Evolutionary conservation across 2,797 vertebrate species (phyloP).

Genomic region (Brachyalestes nurse): DNA sequence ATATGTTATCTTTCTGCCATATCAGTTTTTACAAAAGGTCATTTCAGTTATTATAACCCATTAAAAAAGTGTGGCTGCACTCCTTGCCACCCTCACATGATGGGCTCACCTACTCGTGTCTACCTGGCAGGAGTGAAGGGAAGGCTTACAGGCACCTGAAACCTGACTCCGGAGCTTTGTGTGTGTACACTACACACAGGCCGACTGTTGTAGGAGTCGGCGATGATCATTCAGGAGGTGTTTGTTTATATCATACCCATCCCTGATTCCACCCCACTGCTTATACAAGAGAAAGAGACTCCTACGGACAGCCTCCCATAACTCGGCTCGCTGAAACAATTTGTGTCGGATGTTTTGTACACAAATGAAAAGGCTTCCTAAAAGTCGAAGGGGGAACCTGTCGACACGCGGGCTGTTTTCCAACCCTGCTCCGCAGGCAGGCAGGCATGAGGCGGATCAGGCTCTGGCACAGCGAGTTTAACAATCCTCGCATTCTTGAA

Average conservation of each 20-base stretch:
- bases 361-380: slow-evolving; percentile 55
- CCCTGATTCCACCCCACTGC: slow-evolving; percentile 52
- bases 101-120: neutral
- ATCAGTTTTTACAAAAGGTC: neutral
- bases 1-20: no score
- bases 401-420: slow-evolving; percentile 59
- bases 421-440: slow-evolving; percentile 40
- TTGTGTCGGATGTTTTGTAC: slow-evolving; percentile 59
- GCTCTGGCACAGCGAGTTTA: slow-evolving; percentile 69
- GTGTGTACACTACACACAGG: slow-evolving; percentile 68
- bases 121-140: slow-evolving; percentile 24
- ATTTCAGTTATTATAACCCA: neutral
- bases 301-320: slow-evolving; percentile 52
- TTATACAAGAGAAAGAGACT: slow-evolving; percentile 55
- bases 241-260: slow-evolving; percentile 63
- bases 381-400: slow-evolving; percentile 53
- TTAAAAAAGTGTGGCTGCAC: neutral
- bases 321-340: slow-evolving; percentile 50
- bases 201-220: slow-evolving; percentile 61
- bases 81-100: slow-evolving; percentile 17
- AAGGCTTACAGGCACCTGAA: slow-evolving; percentile 56
- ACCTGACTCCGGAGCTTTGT: slow-evolving; percentile 62
- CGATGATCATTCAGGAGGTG: slow-evolving; percentile 56
- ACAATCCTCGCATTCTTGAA: slow-evolving; percentile 76
- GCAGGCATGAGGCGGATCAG: slow-evolving; percentile 58